Base-by-base conservation (phyloP, 2,888 invertebrate species). In the Andrena flavipes region DNA sequence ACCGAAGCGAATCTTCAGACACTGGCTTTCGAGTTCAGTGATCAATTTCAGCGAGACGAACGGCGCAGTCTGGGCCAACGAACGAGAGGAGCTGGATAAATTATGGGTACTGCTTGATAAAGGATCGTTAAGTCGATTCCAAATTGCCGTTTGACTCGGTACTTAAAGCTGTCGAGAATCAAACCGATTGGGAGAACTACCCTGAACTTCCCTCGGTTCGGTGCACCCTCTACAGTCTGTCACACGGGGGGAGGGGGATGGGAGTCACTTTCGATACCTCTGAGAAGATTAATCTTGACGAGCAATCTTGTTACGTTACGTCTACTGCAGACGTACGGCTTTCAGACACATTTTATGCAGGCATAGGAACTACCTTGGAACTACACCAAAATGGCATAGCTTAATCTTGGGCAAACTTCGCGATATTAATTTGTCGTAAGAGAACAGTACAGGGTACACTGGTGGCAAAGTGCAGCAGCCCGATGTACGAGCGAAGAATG, bases 81-180 rank as follows among this genome's bases (percentile, higher is more conserved):
- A 20, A 59, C 5, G 63, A 51, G 33, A 13, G 8, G 60, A 51
- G 64, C 64, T 29, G 56, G n/a, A 60, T 65, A 54, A 77, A 77
- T 74, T 74, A 73, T 73, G 26, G 77, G 35, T 35, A 59, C 42
- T 16, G 67, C 16, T 56, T 60, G 74, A 74, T 73, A 77, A 77
- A 74, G 42, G 60, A 67, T 73, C 60, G 74, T 74, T 60, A 77
- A 67, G 74, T 73, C 67, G 72, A 73, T 77, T 73, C 64, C 26
- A 35, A 51, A 73, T 67, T 48, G 73, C 49, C 63, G 76, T 56
- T 68, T 26, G 72, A 64, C 30, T 35, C 16, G 23, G 1, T n/a
- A 54, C 71, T 29, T 20, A 49, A 76, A 54, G 29, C 63, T 35
- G 29, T 33, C 35, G 70, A 20, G 63, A 72, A 49, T 64, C 56